These are phyloP conservation scores for Frieseomelitta varia DNA, from an alignment of 1,140 invertebrate species.

Conservation along the genomic window DNA sequence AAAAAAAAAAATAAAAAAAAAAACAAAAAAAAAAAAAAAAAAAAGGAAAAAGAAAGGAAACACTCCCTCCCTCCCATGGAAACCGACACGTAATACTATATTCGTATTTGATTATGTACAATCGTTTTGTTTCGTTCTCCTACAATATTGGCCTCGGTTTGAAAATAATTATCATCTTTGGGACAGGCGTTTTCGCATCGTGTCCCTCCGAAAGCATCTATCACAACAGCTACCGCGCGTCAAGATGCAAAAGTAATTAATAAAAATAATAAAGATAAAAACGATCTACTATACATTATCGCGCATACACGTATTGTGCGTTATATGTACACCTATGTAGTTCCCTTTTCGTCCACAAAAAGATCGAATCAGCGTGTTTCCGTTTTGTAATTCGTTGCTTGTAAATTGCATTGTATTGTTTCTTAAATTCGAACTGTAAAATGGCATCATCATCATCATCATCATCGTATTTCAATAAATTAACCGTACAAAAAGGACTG, in stretches of 20 bases:
- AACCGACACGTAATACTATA: conserved; percentile 71
- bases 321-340: neutral
- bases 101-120: conserved; percentile 61
- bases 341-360: neutral
- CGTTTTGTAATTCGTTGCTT: conserved; percentile 51
- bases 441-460: conserved; percentile 55
- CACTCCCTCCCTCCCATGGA: conserved; percentile 41
- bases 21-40: neutral
- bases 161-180: conserved; percentile 30
- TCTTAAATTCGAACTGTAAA: conserved; percentile 41
- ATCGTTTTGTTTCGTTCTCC: conserved; percentile 2
- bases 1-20: no score
- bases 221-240: conserved; percentile 25
- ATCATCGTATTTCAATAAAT: conserved; percentile 49
- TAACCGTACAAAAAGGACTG: conserved; percentile 40
- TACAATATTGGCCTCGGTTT: conserved; percentile 19
- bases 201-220: neutral
- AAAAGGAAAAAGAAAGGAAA: neutral
- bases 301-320: conserved; percentile 10
- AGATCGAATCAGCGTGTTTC: neutral
- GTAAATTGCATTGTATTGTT: conserved; percentile 5
- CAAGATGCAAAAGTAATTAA: conserved; percentile 50
- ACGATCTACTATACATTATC: neutral
- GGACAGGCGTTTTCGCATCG: neutral
- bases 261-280: conserved; percentile 54